phyloP scores from a whole-genome alignment of 2,797 vertebrate species.

The Eurystomus glaucurus region DNA sequence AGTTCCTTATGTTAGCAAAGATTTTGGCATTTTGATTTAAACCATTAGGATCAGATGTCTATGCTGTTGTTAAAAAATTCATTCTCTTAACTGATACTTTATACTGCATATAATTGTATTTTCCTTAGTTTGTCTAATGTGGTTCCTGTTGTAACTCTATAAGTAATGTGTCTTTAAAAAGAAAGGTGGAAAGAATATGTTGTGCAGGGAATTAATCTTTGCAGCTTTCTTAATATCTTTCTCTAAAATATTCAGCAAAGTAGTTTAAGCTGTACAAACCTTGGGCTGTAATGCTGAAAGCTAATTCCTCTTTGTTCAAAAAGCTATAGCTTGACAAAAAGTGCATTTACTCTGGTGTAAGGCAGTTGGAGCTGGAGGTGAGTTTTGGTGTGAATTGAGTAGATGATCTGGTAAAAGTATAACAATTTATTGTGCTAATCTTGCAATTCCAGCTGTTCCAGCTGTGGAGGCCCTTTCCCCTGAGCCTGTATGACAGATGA shows the following conservation, averaged over 20 bases:
- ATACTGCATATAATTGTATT: neutral
- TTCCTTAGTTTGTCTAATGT: neutral
- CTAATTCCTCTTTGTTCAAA: neutral
- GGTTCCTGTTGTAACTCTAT: neutral
- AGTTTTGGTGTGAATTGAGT: conserved; percentile 2
- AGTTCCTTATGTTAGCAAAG: neutral
- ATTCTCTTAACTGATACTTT: neutral
- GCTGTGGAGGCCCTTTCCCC: conserved; percentile 33
- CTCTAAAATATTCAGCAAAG: neutral
- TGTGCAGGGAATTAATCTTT: neutral
- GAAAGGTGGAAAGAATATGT: neutral
- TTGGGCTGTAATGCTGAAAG: neutral
- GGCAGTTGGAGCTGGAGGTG: neutral
- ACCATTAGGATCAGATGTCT: neutral
- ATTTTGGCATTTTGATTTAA: neutral
- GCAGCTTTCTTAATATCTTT: neutral
- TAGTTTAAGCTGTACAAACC: neutral
- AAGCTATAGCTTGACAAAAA: conserved; percentile 10
- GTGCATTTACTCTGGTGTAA: neutral
- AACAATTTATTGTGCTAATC: conserved; percentile 32
- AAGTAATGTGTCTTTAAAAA: neutral
- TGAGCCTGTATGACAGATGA: conserved; percentile 49
- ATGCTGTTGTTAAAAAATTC: neutral
- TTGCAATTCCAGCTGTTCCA: conserved; percentile 52
- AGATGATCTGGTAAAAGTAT: neutral